Evolutionary conservation across 2,888 invertebrate genomes (phyloP).

Genomic region (Agrotis clavis): DNA sequence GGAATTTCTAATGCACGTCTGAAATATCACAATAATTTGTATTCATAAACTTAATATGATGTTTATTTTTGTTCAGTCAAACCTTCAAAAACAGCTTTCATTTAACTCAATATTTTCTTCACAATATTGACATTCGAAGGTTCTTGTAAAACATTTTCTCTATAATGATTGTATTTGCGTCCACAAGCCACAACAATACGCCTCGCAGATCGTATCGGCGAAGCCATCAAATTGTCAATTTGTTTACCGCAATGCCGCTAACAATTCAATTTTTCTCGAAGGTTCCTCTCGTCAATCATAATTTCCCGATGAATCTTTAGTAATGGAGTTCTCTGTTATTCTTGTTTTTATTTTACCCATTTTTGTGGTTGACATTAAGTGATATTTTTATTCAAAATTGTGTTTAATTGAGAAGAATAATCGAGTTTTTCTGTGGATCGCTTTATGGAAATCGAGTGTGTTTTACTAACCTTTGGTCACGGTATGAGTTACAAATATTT

Average conservation of each 20-base stretch:
- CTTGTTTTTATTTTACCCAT: not conserved
- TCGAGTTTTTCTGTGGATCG: not conserved
- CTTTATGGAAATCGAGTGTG: constrained; percentile 24
- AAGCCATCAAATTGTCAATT: constrained; percentile 49
- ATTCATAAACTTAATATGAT: not conserved
- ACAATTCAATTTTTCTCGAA: constrained; percentile 46
- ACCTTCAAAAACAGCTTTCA: not conserved
- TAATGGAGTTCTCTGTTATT: constrained; percentile 47
- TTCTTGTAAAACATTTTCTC: constrained; percentile 19
- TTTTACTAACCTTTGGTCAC: constrained; percentile 10
- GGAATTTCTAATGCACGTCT: constrained; percentile 21
- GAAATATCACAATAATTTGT: not conserved
- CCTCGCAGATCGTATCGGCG: constrained; percentile 26
- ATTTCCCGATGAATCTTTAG: constrained; percentile 48
- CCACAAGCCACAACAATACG: constrained; percentile 35
- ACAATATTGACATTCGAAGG: not conserved
- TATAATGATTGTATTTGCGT: constrained; percentile 26
- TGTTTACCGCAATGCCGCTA: constrained; percentile 38
- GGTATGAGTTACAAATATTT: constrained; percentile 40
- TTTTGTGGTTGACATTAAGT: constrained; percentile 8
- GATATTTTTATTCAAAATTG: constrained; percentile 27
- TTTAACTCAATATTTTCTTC: constrained; percentile 4
- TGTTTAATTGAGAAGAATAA: not conserved
- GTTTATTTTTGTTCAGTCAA: constrained; percentile 3
- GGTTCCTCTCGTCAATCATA: constrained; percentile 49